Conservation (phyloP, 2,888 invertebrate species). For the Elysia crispata region DNA sequence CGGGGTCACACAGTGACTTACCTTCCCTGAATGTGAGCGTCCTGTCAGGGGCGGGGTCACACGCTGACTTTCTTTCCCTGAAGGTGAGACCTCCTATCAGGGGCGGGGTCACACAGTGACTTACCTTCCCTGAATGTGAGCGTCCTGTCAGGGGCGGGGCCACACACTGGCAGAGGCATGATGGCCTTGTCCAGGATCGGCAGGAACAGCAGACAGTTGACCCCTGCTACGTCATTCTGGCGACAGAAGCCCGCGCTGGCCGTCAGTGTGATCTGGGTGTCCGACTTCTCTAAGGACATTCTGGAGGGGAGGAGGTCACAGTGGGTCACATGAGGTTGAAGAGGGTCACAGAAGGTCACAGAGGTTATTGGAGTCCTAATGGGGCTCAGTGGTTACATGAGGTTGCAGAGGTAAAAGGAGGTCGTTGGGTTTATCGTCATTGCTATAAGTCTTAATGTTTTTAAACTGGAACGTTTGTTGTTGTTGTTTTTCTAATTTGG, state of each 20-base stretch:
- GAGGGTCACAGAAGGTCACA: no score
- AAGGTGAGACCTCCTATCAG: neutral
- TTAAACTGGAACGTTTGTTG: no score
- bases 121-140: constrained; percentile 57
- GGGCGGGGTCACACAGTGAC: no score
- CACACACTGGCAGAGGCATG: constrained; percentile 59
- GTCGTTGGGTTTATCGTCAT: no score
- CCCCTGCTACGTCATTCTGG: constrained; percentile 44
- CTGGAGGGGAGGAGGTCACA: constrained; percentile 49
- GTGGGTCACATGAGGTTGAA: no score
- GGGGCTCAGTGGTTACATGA: no score
- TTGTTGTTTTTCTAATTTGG: no score
- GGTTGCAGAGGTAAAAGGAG: no score
- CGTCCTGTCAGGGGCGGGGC: constrained; percentile 57
- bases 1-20: no score
- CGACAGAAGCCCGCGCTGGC: constrained; percentile 59
- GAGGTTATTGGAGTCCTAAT: no score
- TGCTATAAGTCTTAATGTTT: no score
- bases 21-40: constrained; percentile 57
- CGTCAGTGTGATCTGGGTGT: constrained; percentile 53
- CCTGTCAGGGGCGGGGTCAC: constrained; percentile 57
- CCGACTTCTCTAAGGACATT: constrained; percentile 54
- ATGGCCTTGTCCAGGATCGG: constrained; percentile 59
- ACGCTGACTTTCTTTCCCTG: constrained; percentile 55
- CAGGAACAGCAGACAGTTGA: constrained; percentile 57